Evolutionary conservation across 2,113 vertebrate species (phyloP).

Genomic region (Leucoraja erinaceus): DNA sequence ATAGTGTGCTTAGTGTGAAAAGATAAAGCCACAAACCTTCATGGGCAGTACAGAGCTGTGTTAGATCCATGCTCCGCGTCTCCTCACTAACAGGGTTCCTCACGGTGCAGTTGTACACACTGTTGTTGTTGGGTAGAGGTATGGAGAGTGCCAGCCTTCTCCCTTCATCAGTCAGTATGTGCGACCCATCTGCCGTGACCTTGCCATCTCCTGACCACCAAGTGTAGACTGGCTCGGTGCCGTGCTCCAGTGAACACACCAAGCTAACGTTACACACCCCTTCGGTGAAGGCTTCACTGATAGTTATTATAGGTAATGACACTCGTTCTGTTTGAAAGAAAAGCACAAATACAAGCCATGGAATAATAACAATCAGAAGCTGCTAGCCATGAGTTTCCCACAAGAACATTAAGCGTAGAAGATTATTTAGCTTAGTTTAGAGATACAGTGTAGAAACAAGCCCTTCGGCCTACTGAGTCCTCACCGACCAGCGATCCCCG

Average conservation of each 20-base stretch:
- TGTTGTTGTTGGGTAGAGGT: not conserved
- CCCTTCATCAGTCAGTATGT: not conserved
- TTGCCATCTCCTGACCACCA: not conserved
- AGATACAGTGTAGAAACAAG: too few relatives aligned
- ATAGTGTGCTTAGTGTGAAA: not conserved
- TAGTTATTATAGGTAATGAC: not conserved
- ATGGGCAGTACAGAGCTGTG: not conserved
- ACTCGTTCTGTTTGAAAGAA: not conserved
- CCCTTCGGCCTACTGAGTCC: too few relatives aligned
- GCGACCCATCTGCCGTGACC: not conserved
- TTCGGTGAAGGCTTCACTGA: not conserved
- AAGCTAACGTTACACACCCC: not conserved
- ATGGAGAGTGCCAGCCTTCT: not conserved
- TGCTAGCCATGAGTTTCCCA: too few relatives aligned
- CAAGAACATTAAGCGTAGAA: too few relatives aligned
- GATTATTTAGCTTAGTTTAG: too few relatives aligned
- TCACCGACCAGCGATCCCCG: too few relatives aligned
- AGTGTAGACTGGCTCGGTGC: not conserved
- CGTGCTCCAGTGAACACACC: not conserved
- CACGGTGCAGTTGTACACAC: not conserved
- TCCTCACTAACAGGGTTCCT: conserved; percentile 17
- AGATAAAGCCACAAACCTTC: not conserved
- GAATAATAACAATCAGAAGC: not conserved
- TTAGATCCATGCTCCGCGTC: not conserved
- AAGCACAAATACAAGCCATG: not conserved